These are phyloP conservation scores for Orussus abietinus DNA, from an alignment of 1,140 invertebrate species.

Conservation along the genomic window DNA sequence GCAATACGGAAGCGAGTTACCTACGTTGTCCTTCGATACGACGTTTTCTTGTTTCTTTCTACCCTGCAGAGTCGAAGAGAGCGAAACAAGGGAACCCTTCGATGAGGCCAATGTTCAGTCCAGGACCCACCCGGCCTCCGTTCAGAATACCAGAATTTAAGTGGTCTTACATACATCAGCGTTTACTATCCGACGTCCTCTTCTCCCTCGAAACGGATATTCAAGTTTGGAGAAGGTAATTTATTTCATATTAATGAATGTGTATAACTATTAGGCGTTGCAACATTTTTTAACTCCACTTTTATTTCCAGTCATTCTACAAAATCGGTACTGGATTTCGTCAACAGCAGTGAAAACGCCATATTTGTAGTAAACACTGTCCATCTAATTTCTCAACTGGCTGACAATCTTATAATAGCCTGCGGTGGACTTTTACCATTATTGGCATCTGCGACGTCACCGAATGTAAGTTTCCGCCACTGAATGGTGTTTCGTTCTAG, in stretches of 20 bases:
- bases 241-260: too few relatives aligned
- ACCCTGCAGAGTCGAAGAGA: conserved; percentile 51
- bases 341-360: conserved; percentile 95
- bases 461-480: conserved; percentile 81
- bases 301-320: conserved; percentile 78
- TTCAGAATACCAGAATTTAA: conserved; percentile 99
- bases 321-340: conserved; percentile 95
- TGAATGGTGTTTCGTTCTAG: too few relatives aligned
- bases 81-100: conserved; percentile 58
- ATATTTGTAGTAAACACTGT: conserved; percentile 99
- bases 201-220: conserved; percentile 98
- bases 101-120: conserved; percentile 85
- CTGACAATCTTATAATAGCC: conserved; percentile 98
- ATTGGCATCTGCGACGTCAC: conserved; percentile 95
- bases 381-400: conserved; percentile 96
- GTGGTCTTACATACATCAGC: conserved; percentile 98
- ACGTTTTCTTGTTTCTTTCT: conserved; percentile 7
- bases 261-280: too few relatives aligned
- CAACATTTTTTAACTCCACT: conserved; percentile 14
- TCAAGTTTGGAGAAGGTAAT: conserved; percentile 84
- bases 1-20: too few relatives aligned
- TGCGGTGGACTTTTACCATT: conserved; percentile 96
- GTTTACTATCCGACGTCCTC: conserved; percentile 92
- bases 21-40: too few relatives aligned
- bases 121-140: conserved; percentile 90